phyloP scores from a whole-genome alignment of 2,113 vertebrate species.

The Lophius piscatorius region DNA sequence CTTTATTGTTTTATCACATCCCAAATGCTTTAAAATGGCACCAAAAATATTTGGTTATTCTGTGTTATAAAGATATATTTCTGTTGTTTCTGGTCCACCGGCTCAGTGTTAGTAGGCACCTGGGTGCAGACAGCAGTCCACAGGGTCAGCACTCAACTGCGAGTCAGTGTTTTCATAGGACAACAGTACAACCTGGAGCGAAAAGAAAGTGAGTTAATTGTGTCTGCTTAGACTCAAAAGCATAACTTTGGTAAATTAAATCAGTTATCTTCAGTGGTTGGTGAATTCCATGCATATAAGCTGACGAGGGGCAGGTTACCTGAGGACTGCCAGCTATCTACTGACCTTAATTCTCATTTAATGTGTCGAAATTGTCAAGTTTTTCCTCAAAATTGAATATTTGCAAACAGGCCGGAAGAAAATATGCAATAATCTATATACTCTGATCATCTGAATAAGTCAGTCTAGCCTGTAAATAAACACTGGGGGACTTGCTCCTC shows the following conservation, averaged over 20 bases:
- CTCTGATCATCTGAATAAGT: slow-evolving; percentile 20
- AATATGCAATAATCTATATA: slow-evolving; percentile 12
- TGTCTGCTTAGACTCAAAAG: slow-evolving; percentile 46
- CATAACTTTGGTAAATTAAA: slow-evolving; percentile 39
- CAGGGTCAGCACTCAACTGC: slow-evolving; percentile 16
- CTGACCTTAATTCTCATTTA: too few relatives aligned
- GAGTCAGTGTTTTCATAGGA: slow-evolving; percentile 52
- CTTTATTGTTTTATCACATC: neutral
- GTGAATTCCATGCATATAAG: slow-evolving; percentile 4
- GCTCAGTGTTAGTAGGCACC: slow-evolving; percentile 21
- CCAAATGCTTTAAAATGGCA: neutral
- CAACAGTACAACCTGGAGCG: slow-evolving; percentile 43
- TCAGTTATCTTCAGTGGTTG: slow-evolving; percentile 9
- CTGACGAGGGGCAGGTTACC: too few relatives aligned
- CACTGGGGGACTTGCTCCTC: slow-evolving; percentile 6
- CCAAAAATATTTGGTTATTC: neutral
- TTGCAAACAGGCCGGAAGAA: too few relatives aligned
- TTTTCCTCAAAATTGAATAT: too few relatives aligned
- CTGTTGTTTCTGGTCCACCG: slow-evolving; percentile 6
- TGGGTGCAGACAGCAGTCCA: slow-evolving; percentile 37
- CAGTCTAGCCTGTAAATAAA: slow-evolving; percentile 28
- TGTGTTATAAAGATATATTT: neutral
- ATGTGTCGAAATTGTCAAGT: too few relatives aligned
- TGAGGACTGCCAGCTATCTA: too few relatives aligned
- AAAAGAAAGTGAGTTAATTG: slow-evolving; percentile 47